Base-by-base conservation (phyloP, 2,797 vertebrate genomes). In the Sus cebifrons region DNA sequence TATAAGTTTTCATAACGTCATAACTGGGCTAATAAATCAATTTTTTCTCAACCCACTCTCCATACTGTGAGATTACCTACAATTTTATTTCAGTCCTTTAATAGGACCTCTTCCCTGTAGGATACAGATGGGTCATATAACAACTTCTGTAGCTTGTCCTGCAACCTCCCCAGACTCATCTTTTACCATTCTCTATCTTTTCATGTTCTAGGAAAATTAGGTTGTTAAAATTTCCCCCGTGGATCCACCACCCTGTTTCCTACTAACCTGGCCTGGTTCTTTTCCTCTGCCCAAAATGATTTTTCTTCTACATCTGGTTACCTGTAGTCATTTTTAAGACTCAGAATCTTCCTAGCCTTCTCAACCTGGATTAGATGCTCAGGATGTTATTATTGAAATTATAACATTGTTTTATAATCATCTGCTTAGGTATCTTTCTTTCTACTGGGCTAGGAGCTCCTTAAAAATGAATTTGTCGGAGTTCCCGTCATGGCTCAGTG, bases 361-460 rank as follows among this genome's bases (percentile, higher is more conserved):
- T 68, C 32, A 27, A 0, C n/a, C 10, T 56, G 17, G 17, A 54
- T 83, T 60, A 86, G 27, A 65, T 87, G 18, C 23, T 78, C 12
- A 29, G 60, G 64, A 85, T 95, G 70, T 6, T 21, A 36, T 27
- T 52, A n/a, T 36, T 93, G 32, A 86, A 70, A 95, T 79, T 27
- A 44, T 23, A 74, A 23, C 13, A 68, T 12, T 83, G 32, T 65
- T 74, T 86, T 75, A 60, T 70, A 60, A 79, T 79, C 32, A 40
- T 74, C 70, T 62, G 54, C 78, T 86, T 86, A 54, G 16, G 40
- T 89, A 36, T 62, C n/a, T 83, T 86, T 90, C 62, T 84, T 15
- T 67, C 17, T 40, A 9, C 44, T 92, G 67, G 81, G 58, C 25
- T 14, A 27, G 36, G 7, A 54, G 17, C 54, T 75, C 79, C 65